Percentiles rank a stretch among this genome's conserved stretches.
Evolutionary conservation across 2,888 invertebrate species (phyloP).

Genomic region (Elaeidobius kamerunicus): DNA sequence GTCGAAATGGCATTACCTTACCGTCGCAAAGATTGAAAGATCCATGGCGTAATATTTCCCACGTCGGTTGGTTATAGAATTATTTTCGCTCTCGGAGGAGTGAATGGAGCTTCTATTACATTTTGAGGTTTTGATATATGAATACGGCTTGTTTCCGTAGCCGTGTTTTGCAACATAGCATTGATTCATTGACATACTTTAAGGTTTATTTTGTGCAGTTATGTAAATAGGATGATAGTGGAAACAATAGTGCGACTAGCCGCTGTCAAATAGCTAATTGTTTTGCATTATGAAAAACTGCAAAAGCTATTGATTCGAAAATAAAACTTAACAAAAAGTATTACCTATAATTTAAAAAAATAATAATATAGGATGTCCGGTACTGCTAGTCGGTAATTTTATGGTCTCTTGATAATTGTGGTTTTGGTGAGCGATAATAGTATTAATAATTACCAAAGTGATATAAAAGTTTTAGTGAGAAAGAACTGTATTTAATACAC

Average conservation of each 20-base stretch:
- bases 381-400: too few species aligned
- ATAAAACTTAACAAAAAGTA: too few species aligned
- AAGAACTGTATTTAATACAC: too few species aligned
- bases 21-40: slow-evolving; percentile 28
- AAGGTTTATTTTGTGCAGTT: neutral
- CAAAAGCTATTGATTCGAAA: too few species aligned
- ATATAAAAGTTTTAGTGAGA: too few species aligned
- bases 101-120: slow-evolving; percentile 16
- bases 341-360: too few species aligned
- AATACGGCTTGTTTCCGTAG: slow-evolving; percentile 21
- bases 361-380: too few species aligned
- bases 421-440: too few species aligned
- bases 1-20: slow-evolving; percentile 30
- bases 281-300: too few species aligned
- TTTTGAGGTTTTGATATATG: slow-evolving; percentile 24
- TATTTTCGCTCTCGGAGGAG: slow-evolving; percentile 21
- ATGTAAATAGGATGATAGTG: slow-evolving; percentile 1
- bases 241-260: neutral
- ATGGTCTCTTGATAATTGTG: too few species aligned
- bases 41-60: slow-evolving; percentile 30
- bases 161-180: slow-evolving; percentile 14
- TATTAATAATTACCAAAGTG: too few species aligned
- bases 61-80: slow-evolving; percentile 23
- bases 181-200: slow-evolving; percentile 21
- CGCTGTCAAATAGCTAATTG: neutral